Conservation (phyloP, 2,797 vertebrate genomes). For the Danio jaintianensis region DNA sequence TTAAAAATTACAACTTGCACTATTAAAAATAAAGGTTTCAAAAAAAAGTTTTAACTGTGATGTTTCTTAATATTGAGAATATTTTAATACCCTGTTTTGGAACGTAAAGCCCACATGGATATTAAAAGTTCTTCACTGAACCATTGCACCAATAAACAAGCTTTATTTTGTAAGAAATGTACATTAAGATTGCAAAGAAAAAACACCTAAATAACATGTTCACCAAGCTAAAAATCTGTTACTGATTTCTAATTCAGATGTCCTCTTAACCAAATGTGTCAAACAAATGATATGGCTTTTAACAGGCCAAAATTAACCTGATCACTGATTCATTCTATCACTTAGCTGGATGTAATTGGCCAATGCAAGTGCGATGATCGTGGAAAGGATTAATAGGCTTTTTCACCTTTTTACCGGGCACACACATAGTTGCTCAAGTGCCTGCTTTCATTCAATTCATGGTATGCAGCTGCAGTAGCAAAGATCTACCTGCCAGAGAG, state of each 20-base stretch:
- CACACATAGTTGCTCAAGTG: conserved; percentile 40
- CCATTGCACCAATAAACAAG: too few species aligned
- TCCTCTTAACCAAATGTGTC: not conserved
- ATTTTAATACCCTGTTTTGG: too few species aligned
- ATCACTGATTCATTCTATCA: not conserved
- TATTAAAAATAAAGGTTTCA: too few species aligned
- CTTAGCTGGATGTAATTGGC: conserved; percentile 18
- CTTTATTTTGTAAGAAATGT: too few species aligned
- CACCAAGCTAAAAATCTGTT: not conserved
- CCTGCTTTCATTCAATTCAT: conserved; percentile 40
- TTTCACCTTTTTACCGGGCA: conserved; percentile 34
- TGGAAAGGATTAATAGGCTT: conserved; percentile 33
- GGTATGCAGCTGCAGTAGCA: conserved; percentile 30
- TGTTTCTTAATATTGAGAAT: too few species aligned
- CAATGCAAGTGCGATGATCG: not conserved
- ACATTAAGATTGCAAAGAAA: not conserved
- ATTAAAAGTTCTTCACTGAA: too few species aligned
- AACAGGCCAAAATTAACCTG: not conserved
- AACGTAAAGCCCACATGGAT: too few species aligned
- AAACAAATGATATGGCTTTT: not conserved
- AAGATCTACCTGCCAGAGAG: conserved; percentile 46
- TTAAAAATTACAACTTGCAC: too few species aligned
- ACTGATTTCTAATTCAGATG: not conserved
- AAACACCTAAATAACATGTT: not conserved
- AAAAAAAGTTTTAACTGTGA: too few species aligned